Base-by-base conservation (phyloP, 2,888 invertebrate species). In the Conchocele bisecta region DNA sequence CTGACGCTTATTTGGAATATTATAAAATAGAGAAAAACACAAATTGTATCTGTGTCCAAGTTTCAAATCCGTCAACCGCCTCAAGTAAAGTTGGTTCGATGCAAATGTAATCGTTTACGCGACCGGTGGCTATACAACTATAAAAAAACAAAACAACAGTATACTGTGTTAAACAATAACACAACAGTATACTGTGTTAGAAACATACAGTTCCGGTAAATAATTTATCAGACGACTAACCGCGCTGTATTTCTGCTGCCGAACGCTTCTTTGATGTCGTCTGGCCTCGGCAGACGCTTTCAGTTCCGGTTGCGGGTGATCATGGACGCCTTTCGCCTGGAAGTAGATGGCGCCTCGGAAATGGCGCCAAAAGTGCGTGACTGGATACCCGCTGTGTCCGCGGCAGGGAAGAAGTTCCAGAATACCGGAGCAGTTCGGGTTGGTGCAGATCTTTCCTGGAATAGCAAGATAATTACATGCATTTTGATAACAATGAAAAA, bases 291-390 rank as follows among this genome's bases (percentile, higher is more conserved):
- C 94, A 0, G 97, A 96, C 41, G 97, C 96, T 90, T 98, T 98
- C 0, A 97, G 96, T 92, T 98, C 98, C 0, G 98, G 98, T 75
- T 94, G 92, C 0, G 97, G 96, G 91, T 98, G 98, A 90, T 98
- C 98, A 90, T 98, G 98, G 0, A 95, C 95, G 3, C 98, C 98
- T 91, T 98, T 98, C n/a, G 98, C 97, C 94, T 98, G 98, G 84
- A 91, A 91, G 82, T 88, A 91, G 85, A 98, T 97, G 1, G 96
- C 96, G 89, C 96, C 95, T 63, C 96, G 96, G 0, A 97, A 96
- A 91, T 98, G 98, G 22, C 98, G 93, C 98, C 98, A 98, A 92
- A 98, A 98, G 91, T 98, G 98, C 9, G 98, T 98, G 50, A 98
- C 98, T 0, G 98, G 98, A 91, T 98, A 98, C 20, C 98, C 98